Conservation (phyloP, 2,888 invertebrate genomes). For the Perizoma flavofasciatum region DNA sequence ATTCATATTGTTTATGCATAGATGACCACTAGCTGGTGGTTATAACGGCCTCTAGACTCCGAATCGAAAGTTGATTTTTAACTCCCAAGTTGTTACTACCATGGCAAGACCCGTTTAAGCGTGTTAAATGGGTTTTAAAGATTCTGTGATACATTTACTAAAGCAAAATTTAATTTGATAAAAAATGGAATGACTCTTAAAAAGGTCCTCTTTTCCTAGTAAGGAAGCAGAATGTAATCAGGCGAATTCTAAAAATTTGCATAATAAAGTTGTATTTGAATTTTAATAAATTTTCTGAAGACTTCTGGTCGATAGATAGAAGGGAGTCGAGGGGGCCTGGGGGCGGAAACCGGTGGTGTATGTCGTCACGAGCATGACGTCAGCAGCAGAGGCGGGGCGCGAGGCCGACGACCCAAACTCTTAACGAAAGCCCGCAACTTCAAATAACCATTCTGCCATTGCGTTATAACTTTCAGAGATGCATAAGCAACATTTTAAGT, state of each 20-base stretch:
- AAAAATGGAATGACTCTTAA: too few relatives aligned
- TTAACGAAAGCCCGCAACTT: slow-evolving; percentile 38
- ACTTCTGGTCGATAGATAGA: slow-evolving; percentile 52
- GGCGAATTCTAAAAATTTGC: slow-evolving; percentile 36
- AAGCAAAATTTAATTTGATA: too few relatives aligned
- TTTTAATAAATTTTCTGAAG: slow-evolving; percentile 53
- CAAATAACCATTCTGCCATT: slow-evolving; percentile 32
- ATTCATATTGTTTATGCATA: too few relatives aligned
- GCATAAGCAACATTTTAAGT: too few relatives aligned
- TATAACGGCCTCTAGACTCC: too few relatives aligned
- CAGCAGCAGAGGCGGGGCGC: slow-evolving; percentile 64
- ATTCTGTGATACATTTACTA: too few relatives aligned
- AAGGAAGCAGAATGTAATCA: slow-evolving; percentile 25
- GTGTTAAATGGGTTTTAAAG: too few relatives aligned
- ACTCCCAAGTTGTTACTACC: too few relatives aligned
- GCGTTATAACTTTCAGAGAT: slow-evolving; percentile 19
- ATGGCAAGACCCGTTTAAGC: too few relatives aligned
- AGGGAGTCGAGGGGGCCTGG: slow-evolving; percentile 38
- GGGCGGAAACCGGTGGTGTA: slow-evolving; percentile 58
- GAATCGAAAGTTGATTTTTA: too few relatives aligned
- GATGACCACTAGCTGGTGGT: too few relatives aligned
- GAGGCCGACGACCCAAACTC: slow-evolving; percentile 63
- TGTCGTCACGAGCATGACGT: slow-evolving; percentile 79
- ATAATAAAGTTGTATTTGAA: slow-evolving; percentile 44
- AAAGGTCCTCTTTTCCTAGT: too few relatives aligned